These are phyloP conservation scores for Zaprionus taronus DNA, from an alignment of 1,140 invertebrate species.

Conservation along the genomic window DNA sequence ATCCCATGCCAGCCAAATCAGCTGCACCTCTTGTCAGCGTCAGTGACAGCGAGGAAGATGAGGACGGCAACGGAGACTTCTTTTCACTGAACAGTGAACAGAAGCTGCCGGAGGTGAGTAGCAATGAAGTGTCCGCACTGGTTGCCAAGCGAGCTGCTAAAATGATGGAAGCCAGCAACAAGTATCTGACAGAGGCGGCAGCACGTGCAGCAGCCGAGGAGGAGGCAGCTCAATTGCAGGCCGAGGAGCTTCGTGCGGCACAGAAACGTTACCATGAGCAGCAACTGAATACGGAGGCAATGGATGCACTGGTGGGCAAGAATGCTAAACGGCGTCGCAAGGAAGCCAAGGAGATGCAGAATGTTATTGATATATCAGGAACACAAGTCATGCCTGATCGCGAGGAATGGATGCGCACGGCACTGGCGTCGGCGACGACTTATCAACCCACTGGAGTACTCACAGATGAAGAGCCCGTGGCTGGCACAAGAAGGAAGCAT, in stretches of 20 bases:
- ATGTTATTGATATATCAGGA: constrained; percentile 93
- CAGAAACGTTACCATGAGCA: constrained; percentile 70
- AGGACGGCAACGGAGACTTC: constrained; percentile 84
- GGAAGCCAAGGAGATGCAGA: constrained; percentile 85
- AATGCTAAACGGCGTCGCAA: constrained; percentile 84
- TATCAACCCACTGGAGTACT: constrained; percentile 79
- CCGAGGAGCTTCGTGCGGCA: constrained; percentile 44
- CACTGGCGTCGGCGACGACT: constrained; percentile 90
- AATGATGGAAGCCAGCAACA: constrained; percentile 66
- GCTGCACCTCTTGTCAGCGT: constrained; percentile 58
- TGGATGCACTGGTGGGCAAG: constrained; percentile 78
- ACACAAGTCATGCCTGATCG: constrained; percentile 92
- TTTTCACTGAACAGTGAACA: constrained; percentile 85
- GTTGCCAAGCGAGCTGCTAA: constrained; percentile 76
- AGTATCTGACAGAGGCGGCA: constrained; percentile 47
- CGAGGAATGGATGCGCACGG: constrained; percentile 92
- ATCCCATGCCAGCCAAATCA: constrained; percentile 1
- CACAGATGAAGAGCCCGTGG: constrained; percentile 86
- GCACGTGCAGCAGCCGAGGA: constrained; percentile 34
- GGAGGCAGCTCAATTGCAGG: constrained; percentile 27
- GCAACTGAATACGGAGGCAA: constrained; percentile 60
- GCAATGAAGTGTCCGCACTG: constrained; percentile 72
- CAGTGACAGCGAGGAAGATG: constrained; percentile 82
- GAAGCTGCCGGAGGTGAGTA: constrained; percentile 76
- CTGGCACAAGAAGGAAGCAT: constrained; percentile 93